A percentile compares a stretch with the other conserved stretches of the same genome.
phyloP scores from a whole-genome alignment of 2,888 invertebrate species.

The Cinara cedri region DNA sequence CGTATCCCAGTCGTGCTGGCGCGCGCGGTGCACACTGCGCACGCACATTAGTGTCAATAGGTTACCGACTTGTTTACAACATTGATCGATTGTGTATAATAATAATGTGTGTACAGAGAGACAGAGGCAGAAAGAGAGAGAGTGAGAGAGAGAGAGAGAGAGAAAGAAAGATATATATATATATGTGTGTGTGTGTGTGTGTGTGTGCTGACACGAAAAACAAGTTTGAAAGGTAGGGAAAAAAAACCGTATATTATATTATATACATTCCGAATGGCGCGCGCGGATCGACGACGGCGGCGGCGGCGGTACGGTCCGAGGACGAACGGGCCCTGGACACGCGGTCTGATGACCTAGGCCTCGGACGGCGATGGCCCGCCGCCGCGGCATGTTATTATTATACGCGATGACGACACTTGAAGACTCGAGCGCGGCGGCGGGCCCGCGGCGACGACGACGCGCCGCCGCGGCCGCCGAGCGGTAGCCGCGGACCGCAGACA shows the following conservation, averaged over 20 bases:
- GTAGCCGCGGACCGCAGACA: constrained; percentile 39
- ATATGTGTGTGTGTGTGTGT: too few species aligned
- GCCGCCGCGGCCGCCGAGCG: background rate
- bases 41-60: constrained; percentile 51
- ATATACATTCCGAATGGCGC: constrained; percentile 30
- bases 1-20: constrained; percentile 11
- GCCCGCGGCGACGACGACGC: background rate
- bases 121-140: background rate
- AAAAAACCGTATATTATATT: constrained; percentile 43
- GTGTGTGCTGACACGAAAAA: constrained; percentile 40
- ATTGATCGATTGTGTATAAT: constrained; percentile 30
- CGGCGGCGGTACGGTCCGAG: background rate
- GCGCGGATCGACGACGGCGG: background rate
- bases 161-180: constrained; percentile 22
- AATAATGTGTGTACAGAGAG: too few species aligned
- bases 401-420: too few species aligned
- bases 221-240: constrained; percentile 39
- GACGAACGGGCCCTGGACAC: constrained; percentile 26
- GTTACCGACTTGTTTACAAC: constrained; percentile 53
- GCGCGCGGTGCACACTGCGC: background rate
- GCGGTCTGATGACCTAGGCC: background rate
- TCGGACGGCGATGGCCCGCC: constrained; percentile 16
- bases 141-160: background rate
- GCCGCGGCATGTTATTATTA: too few species aligned
- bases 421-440: background rate